phyloP scores from a whole-genome alignment of 2,113 vertebrate genomes.

The Psittacula cyanocephala region DNA sequence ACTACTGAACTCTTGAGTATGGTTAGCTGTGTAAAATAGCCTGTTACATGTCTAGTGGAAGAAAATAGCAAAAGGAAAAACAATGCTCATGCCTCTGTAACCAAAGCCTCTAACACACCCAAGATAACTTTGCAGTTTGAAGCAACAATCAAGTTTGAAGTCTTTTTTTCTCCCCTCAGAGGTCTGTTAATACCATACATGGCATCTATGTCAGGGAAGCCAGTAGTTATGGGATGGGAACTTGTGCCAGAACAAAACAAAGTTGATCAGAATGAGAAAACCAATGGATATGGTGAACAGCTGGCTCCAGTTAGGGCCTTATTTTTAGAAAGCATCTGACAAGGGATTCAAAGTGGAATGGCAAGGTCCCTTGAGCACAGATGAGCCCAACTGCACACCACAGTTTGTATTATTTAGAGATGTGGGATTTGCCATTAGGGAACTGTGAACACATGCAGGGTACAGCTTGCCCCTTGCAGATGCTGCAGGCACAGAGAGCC shows the following conservation, averaged over 20 bases:
- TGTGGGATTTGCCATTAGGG: background rate
- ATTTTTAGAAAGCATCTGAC: background rate
- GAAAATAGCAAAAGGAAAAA: background rate
- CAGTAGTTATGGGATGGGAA: background rate
- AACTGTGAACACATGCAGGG: background rate
- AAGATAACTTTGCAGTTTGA: background rate
- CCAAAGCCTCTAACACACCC: background rate
- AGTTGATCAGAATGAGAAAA: background rate
- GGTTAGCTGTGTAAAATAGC: background rate
- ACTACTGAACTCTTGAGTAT: background rate
- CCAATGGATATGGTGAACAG: background rate
- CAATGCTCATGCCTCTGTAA: background rate
- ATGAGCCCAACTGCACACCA: background rate
- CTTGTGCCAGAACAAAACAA: background rate
- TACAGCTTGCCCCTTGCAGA: background rate
- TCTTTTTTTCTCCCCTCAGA: background rate
- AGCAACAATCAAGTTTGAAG: background rate
- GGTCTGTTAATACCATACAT: background rate
- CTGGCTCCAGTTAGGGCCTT: background rate
- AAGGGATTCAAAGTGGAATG: background rate
- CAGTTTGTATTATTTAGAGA: background rate
- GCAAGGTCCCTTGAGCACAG: background rate
- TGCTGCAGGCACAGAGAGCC: background rate
- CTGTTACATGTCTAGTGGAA: background rate
- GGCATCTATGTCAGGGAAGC: background rate